Percentiles rank a stretch among this genome's conserved stretches.
These are phyloP conservation scores for Oscheius sp. DNA, from an alignment of 2,888 invertebrate species.

Conservation along the genomic window DNA sequence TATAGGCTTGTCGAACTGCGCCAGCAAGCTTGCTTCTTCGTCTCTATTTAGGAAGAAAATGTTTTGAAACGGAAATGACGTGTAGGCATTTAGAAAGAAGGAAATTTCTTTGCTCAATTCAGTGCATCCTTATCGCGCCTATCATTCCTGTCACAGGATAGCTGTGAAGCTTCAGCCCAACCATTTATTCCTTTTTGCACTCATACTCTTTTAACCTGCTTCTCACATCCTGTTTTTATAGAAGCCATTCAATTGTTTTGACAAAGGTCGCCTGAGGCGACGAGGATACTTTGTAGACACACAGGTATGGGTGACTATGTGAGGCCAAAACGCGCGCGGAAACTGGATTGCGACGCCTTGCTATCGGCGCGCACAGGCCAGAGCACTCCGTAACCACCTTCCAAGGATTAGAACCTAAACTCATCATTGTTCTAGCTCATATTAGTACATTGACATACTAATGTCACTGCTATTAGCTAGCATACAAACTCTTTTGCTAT, in stretches of 20 bases:
- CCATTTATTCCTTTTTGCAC: background rate
- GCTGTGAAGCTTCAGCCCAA: background rate
- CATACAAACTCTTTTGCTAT: too few species aligned
- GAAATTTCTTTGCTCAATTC: conserved; percentile 3
- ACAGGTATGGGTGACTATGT: conserved; percentile 38
- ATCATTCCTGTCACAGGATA: background rate
- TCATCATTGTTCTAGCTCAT: conserved; percentile 21
- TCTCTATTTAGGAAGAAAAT: too few species aligned
- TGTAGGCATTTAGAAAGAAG: background rate
- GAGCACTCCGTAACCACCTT: conserved; percentile 37
- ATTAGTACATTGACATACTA: too few species aligned
- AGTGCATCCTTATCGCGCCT: conserved; percentile 1
- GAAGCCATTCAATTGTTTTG: background rate
- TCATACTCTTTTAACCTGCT: background rate
- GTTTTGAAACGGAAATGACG: too few species aligned
- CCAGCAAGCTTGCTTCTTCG: too few species aligned
- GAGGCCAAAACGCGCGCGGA: conserved; percentile 37
- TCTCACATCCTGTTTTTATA: background rate
- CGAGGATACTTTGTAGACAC: conserved; percentile 33
- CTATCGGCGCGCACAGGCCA: conserved; percentile 37
- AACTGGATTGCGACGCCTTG: conserved; percentile 38
- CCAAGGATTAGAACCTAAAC: conserved; percentile 21
- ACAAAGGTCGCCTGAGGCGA: background rate
- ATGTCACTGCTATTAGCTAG: too few species aligned
- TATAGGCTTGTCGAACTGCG: too few species aligned